Evolutionary conservation across 2,888 invertebrate species (phyloP).

Genomic region (Unio delphinus): DNA sequence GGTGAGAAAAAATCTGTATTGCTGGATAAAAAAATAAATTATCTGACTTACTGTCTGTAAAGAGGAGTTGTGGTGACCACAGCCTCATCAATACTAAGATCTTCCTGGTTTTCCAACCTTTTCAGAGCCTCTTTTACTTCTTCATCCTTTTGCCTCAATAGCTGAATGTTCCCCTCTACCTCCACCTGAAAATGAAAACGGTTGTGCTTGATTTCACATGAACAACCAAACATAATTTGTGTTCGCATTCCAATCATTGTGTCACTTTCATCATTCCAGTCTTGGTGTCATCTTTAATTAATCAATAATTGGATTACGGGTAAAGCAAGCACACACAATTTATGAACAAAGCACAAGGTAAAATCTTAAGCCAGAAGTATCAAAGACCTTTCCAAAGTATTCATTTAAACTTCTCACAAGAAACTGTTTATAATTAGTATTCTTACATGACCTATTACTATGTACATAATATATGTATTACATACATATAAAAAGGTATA

Average conservation of each 20-base stretch:
- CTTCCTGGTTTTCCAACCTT: slow-evolving; percentile 62
- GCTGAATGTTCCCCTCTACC: slow-evolving; percentile 85
- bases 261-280: background rate
- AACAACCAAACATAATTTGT: background rate
- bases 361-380: too few species aligned
- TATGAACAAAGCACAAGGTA: too few species aligned
- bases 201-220: background rate
- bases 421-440: too few species aligned
- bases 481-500: too few species aligned
- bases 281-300: background rate
- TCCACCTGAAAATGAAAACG: slow-evolving; percentile 76
- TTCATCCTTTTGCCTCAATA: slow-evolving; percentile 80
- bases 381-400: too few species aligned
- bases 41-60: slow-evolving; percentile 86
- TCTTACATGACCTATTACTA: too few species aligned
- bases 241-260: background rate
- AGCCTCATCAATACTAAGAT: slow-evolving; percentile 90
- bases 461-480: too few species aligned
- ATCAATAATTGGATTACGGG: too few species aligned
- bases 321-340: too few species aligned
- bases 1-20: too few species aligned
- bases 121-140: slow-evolving; percentile 64
- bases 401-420: too few species aligned
- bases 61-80: slow-evolving; percentile 96
- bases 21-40: too few species aligned